A percentile compares a stretch with the other conserved stretches of the same genome.
phyloP scores from a whole-genome alignment of 2,113 vertebrate genomes.

The Halcyon senegalensis region DNA sequence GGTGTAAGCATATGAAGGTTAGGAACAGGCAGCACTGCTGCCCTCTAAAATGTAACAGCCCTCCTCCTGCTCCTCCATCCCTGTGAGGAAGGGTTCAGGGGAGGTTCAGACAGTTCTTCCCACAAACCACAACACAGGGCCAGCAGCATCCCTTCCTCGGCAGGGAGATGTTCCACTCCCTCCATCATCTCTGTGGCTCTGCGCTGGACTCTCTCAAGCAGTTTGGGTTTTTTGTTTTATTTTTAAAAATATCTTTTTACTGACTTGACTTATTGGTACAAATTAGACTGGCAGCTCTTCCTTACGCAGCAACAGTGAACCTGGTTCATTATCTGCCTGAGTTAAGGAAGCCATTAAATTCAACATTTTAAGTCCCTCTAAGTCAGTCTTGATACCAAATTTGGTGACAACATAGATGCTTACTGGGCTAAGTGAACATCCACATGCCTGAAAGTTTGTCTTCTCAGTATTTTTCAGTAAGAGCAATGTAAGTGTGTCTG shows the following conservation, averaged over 20 bases:
- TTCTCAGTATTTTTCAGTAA: neutral
- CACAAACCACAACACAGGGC: accelerated
- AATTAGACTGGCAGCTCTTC: too few species aligned
- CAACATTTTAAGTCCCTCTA: neutral
- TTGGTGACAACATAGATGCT: neutral
- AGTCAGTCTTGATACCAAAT: neutral
- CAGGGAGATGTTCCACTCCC: too few species aligned
- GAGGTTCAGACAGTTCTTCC: neutral
- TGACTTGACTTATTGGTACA: too few species aligned
- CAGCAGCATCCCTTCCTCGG: neutral
- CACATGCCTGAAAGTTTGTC: neutral
- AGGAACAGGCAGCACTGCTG: neutral
- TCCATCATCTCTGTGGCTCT: too few species aligned
- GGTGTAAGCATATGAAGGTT: neutral
- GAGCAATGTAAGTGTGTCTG: neutral
- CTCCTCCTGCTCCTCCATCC: neutral
- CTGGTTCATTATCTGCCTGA: neutral
- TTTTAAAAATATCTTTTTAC: too few species aligned
- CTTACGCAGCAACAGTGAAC: neutral
- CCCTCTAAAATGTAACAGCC: neutral
- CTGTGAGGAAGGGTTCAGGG: neutral
- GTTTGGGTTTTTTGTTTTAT: too few species aligned
- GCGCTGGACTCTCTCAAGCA: too few species aligned
- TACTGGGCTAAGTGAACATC: neutral
- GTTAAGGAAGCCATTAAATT: neutral